Conservation (phyloP, 2,888 invertebrate genomes). For the Catonia carolina region DNA sequence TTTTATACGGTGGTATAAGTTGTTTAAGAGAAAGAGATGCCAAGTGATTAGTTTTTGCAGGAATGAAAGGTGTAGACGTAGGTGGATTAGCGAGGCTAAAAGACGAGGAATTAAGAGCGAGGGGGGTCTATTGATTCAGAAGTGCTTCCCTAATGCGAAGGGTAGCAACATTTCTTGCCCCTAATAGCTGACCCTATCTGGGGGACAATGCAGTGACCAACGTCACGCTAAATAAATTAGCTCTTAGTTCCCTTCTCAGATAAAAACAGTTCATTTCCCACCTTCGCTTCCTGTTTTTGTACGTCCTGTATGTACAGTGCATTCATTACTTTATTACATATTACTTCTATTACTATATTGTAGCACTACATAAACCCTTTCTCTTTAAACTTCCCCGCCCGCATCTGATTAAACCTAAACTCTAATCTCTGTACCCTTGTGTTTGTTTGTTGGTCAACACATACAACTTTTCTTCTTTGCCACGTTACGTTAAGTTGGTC, state of each 20-base stretch:
- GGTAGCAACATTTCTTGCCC: slow-evolving; percentile 2
- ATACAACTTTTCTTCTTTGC: no score
- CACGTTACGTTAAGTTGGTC: no score
- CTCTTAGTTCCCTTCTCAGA: slow-evolving; percentile 8
- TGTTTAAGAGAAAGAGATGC: no score
- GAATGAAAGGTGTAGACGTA: no score
- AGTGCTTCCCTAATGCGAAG: slow-evolving; percentile 7
- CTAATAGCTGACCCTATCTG: slow-evolving; percentile 8
- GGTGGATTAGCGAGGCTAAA: slow-evolving; percentile 1
- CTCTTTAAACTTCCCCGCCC: no score
- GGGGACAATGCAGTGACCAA: slow-evolving; percentile 6
- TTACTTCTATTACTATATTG: neutral
- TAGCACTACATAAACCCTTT: no score
- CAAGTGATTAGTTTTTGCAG: no score
- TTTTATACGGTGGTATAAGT: no score
- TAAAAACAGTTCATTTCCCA: slow-evolving; percentile 15
- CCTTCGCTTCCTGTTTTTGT: slow-evolving; percentile 14
- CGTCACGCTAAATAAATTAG: slow-evolving; percentile 13
- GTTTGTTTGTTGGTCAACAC: no score
- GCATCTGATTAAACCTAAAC: no score
- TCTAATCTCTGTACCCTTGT: no score
- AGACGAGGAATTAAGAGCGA: neutral
- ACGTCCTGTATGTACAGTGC: neutral
- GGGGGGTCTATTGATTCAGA: slow-evolving; percentile 1
- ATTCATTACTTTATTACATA: slow-evolving; percentile 12